A percentile compares a stretch with the other conserved stretches of the same genome.
These are phyloP conservation scores for Nylanderia fulva DNA, from an alignment of 1,140 invertebrate genomes.

Conservation along the genomic window DNA sequence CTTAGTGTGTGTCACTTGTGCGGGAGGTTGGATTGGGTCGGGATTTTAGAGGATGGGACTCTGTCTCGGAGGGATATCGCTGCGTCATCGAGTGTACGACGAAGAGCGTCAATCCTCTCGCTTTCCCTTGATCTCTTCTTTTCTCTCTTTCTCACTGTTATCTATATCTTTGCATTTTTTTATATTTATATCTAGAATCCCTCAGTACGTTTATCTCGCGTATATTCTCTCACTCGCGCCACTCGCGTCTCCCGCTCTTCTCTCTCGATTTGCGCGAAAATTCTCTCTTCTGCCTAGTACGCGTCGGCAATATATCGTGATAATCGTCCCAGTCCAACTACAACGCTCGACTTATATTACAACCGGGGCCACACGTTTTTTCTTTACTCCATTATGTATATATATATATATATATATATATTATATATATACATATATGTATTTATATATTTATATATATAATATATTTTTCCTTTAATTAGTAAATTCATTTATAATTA, in stretches of 20 bases:
- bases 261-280: background rate
- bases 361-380: constrained; percentile 78
- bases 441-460: constrained; percentile 79
- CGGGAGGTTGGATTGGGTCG: constrained; percentile 54
- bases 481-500: constrained; percentile 85
- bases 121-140: constrained; percentile 7
- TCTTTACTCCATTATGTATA: constrained; percentile 70
- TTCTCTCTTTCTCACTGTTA: constrained; percentile 48
- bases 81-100: constrained; percentile 62
- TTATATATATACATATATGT: constrained; percentile 74
- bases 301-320: constrained; percentile 63
- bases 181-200: constrained; percentile 64
- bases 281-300: constrained; percentile 46
- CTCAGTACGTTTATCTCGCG: constrained; percentile 52
- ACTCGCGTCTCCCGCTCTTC: background rate
- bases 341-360: constrained; percentile 76
- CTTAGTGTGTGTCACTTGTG: background rate
- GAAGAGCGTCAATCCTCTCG: constrained; percentile 57
- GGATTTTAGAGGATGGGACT: constrained; percentile 47
- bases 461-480: constrained; percentile 83
- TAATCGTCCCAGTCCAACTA: constrained; percentile 72
- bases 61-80: constrained; percentile 61
- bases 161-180: constrained; percentile 62
- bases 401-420: constrained; percentile 74
- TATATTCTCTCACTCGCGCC: constrained; percentile 34